Conservation (phyloP, 2,797 vertebrate genomes). For the Clangula hyemalis region DNA sequence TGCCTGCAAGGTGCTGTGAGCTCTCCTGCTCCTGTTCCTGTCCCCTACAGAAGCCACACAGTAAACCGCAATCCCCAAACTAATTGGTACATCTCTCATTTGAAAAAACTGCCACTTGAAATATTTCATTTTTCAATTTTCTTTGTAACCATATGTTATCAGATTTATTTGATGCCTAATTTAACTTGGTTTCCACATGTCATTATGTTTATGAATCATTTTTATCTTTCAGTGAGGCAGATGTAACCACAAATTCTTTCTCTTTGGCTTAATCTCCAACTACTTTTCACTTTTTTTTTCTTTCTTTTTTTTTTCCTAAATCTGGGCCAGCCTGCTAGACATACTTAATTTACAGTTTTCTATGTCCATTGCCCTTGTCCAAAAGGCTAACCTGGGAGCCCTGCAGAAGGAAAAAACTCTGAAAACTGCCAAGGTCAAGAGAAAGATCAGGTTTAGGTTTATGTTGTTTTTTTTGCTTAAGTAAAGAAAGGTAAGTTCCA, state of each 20-base stretch:
- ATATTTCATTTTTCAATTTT: background rate
- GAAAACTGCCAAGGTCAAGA: conserved; percentile 33
- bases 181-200: background rate
- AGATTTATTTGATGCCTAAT: conserved; percentile 33
- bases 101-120: background rate
- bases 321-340: background rate
- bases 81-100: background rate
- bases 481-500: conserved; percentile 29
- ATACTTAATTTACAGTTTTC: background rate
- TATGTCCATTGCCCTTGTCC: background rate
- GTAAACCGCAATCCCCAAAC: background rate
- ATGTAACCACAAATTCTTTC: background rate
- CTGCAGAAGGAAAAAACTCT: background rate
- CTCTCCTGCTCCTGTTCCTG: background rate
- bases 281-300: background rate
- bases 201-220: conserved; percentile 4
- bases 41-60: background rate
- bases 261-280: background rate
- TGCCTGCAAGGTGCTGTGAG: background rate
- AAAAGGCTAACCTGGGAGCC: background rate
- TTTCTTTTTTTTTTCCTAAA: background rate
- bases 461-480: background rate
- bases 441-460: conserved; percentile 2
- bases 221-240: conserved; percentile 40
- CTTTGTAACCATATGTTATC: conserved; percentile 12